These are phyloP conservation scores for Eristalis tenax DNA, from an alignment of 2,888 invertebrate species.

Conservation along the genomic window DNA sequence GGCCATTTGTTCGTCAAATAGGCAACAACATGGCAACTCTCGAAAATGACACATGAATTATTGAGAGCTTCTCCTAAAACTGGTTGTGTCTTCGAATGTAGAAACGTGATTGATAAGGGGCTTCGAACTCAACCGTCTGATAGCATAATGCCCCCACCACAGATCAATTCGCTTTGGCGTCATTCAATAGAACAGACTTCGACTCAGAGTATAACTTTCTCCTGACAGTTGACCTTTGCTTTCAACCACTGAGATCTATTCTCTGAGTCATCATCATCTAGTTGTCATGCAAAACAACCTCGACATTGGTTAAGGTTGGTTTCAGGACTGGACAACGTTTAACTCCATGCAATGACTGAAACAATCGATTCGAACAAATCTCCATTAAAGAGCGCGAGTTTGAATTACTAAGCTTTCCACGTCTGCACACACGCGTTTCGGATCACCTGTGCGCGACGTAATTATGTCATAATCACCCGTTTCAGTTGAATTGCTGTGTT, in stretches of 20 bases:
- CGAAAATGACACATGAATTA: not conserved
- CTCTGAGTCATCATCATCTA: too few relatives aligned
- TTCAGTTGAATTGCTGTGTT: slow-evolving; percentile 9
- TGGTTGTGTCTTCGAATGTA: not conserved
- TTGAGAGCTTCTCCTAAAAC: not conserved
- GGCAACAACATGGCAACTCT: not conserved
- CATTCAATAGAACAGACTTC: not conserved
- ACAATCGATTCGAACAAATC: not conserved
- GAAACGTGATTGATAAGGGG: not conserved
- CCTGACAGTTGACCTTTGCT: not conserved
- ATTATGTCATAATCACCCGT: slow-evolving; percentile 28
- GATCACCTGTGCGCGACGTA: slow-evolving; percentile 16
- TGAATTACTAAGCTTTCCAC: not conserved
- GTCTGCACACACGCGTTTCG: not conserved
- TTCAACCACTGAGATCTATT: not conserved
- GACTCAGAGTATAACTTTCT: not conserved
- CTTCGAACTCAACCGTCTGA: too few relatives aligned
- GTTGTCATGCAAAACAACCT: not conserved
- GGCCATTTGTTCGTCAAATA: not conserved
- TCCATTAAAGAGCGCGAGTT: not conserved
- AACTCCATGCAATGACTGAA: not conserved
- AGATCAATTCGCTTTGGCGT: too few relatives aligned
- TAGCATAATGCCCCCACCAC: too few relatives aligned
- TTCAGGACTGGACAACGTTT: not conserved
- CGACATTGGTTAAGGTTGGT: not conserved